These are phyloP conservation scores for Lycodopsis pacificus DNA, from an alignment of 2,797 vertebrate genomes.

Conservation along the genomic window DNA sequence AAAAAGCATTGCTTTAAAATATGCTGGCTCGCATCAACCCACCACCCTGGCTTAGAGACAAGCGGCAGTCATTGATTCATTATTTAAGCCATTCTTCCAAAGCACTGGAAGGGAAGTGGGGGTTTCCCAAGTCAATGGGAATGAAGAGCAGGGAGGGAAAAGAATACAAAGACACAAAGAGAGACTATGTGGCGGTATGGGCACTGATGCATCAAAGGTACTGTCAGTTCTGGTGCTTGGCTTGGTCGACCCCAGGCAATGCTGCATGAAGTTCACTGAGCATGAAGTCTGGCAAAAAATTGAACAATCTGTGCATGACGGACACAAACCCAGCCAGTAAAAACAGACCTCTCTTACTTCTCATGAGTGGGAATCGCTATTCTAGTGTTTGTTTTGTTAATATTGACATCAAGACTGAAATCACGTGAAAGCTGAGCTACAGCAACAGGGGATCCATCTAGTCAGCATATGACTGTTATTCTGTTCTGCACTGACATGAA, in stretches of 20 bases:
- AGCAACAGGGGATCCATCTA: not conserved
- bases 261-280: conserved; percentile 54
- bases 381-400: not conserved
- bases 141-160: conserved; percentile 42
- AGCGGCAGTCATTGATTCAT: conserved; percentile 57
- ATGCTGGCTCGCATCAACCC: conserved; percentile 27
- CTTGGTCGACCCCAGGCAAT: conserved; percentile 49
- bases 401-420: not conserved
- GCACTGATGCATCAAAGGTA: conserved; percentile 68
- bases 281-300: conserved; percentile 48
- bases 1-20: conserved; percentile 33
- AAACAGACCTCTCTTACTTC: conserved; percentile 17
- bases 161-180: conserved; percentile 35
- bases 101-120: conserved; percentile 27
- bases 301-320: conserved; percentile 42
- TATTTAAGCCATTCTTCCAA: conserved; percentile 60
- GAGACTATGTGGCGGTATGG: conserved; percentile 30
- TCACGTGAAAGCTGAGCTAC: conserved; percentile 2
- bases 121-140: conserved; percentile 43
- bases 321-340: conserved; percentile 25
- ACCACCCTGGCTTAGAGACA: conserved; percentile 16
- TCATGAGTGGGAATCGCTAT: not conserved
- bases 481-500: not conserved
- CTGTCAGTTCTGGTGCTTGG: conserved; percentile 57
- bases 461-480: not conserved